A percentile compares a stretch with the other conserved stretches of the same genome.
Evolutionary conservation across 2,888 invertebrate genomes (phyloP).

Genomic region (Parasteatoda lunata): DNA sequence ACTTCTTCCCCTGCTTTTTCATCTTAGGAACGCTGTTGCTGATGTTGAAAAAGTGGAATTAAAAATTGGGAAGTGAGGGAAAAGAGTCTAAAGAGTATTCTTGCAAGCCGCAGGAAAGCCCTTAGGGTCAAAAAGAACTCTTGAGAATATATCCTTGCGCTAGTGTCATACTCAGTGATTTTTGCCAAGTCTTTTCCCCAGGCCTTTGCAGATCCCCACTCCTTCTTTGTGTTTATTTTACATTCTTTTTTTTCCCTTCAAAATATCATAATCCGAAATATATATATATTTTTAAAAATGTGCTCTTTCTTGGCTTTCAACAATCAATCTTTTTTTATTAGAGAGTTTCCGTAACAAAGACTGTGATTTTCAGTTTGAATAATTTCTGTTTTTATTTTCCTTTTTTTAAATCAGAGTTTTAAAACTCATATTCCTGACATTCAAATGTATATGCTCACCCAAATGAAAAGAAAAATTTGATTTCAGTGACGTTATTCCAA

Average conservation of each 20-base stretch:
- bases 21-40: slow-evolving; percentile 20
- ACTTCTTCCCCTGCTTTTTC: slow-evolving; percentile 15
- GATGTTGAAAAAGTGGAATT: slow-evolving; percentile 58
- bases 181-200: neutral
- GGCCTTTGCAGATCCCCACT: neutral
- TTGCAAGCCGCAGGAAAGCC: slow-evolving; percentile 52
- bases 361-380: too few relatives aligned
- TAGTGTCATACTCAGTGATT: slow-evolving; percentile 64
- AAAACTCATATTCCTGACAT: too few relatives aligned
- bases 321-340: slow-evolving; percentile 34
- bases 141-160: slow-evolving; percentile 43
- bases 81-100: slow-evolving; percentile 37
- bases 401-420: too few relatives aligned
- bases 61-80: slow-evolving; percentile 32
- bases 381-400: too few relatives aligned
- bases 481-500: too few relatives aligned
- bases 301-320: slow-evolving; percentile 1
- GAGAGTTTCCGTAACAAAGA: neutral
- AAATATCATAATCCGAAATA: slow-evolving; percentile 17
- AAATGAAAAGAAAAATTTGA: too few relatives aligned
- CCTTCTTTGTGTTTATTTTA: slow-evolving; percentile 17
- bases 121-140: slow-evolving; percentile 38
- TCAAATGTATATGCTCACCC: too few relatives aligned
- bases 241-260: neutral
- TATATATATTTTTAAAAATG: neutral